A percentile compares a stretch with the other conserved stretches of the same genome.
Evolutionary conservation across 2,888 invertebrate species (phyloP).

Genomic region (Leistus spinibarbis): DNA sequence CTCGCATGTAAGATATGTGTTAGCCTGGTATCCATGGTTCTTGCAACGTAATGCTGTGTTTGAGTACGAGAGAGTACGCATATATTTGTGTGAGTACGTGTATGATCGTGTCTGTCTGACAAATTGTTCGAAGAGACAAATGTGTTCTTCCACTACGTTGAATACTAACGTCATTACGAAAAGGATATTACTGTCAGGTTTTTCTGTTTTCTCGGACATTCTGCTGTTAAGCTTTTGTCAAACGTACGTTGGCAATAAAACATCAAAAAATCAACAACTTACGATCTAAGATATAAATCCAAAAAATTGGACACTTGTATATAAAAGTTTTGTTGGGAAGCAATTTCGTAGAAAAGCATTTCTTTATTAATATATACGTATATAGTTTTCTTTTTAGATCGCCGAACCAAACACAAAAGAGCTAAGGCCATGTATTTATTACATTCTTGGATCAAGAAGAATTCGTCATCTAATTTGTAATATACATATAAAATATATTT

Average conservation of each 20-base stretch:
- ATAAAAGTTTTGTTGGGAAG: too few relatives aligned
- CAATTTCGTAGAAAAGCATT: too few relatives aligned
- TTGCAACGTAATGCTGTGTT: not conserved
- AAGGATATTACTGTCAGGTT: constrained; percentile 5
- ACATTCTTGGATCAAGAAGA: too few relatives aligned
- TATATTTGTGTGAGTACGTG: not conserved
- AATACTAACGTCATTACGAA: constrained; percentile 25
- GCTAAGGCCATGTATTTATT: too few relatives aligned
- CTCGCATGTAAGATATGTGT: not conserved
- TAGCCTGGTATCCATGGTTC: not conserved
- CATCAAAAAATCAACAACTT: not conserved
- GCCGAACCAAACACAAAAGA: too few relatives aligned
- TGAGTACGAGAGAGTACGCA: not conserved
- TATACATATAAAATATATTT: too few relatives aligned
- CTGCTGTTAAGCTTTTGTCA: constrained; percentile 20
- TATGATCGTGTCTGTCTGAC: constrained; percentile 22
- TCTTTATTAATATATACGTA: too few relatives aligned
- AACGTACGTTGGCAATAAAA: constrained; percentile 10
- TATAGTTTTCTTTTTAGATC: too few relatives aligned
- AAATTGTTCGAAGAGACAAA: constrained; percentile 30
- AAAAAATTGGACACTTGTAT: too few relatives aligned
- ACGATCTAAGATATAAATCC: too few relatives aligned
- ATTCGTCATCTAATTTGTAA: too few relatives aligned
- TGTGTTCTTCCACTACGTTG: constrained; percentile 31
- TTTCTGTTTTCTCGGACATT: constrained; percentile 20